Base-by-base conservation (phyloP, 2,888 invertebrate genomes). In the Villa cingulata region DNA sequence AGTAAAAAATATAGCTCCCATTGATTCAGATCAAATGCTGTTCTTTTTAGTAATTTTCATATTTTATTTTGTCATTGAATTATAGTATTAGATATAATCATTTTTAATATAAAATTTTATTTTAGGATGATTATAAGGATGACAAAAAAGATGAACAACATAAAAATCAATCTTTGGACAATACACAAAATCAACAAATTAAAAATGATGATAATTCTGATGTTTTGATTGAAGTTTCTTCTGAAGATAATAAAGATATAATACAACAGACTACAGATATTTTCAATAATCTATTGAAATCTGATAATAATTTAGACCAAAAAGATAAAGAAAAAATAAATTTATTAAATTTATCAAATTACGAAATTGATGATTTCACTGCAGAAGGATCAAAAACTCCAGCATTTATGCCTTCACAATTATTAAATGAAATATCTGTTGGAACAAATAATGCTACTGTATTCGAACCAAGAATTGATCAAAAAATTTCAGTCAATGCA, bases 121-220 rank as follows among this genome's bases (percentile, higher is more conserved):
- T 74, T 73, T 49, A 79, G 75, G 76, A 77, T 58, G 79, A 79
- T 56, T 80, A 75, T 56, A 74, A 74, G 58, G 78, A 79, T 61
- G 69, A 72, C 50, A 60, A 59, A 37, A 32, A 20, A 14, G 39
- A 32, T 32, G 39, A 40, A 15, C 27, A 23, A 17, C 37, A 12
- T 4, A 15, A 7, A 23, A 23, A n/a, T n/a, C n/a, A n/a, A n/a
- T n/a, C n/a, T n/a, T n/a, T 23, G 7, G 7, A 23, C 23, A 23
- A 23, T 6, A 23, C 7, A 23, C 23, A 7, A 12, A 23, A 15
- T n/a, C n/a, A 9, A 6, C 15, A 32, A 27, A 2, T 32, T 34
- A 38, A 39, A 40, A 19, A 18, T 17, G 58, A 60, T 54, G n/a
- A 61, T 58, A 50, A 57, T 58, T 14, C 23, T 15, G 27, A 37